phyloP scores from a whole-genome alignment of 2,888 invertebrate species.

The Panzeria rudis region DNA sequence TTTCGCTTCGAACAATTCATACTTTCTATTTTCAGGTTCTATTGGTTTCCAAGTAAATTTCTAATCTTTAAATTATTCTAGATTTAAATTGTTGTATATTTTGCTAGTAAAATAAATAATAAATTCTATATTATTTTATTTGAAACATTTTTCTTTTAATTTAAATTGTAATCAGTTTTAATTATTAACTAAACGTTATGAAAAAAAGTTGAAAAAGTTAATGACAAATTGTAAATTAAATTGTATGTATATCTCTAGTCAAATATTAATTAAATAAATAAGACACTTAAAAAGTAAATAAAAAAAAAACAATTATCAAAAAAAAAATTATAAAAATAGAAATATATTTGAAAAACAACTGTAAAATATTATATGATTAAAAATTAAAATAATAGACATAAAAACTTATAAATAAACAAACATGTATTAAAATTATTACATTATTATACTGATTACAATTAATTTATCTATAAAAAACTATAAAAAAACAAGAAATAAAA shows the following conservation, averaged over 20 bases:
- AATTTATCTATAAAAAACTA: slow-evolving; percentile 39
- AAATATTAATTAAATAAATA: slow-evolving; percentile 54
- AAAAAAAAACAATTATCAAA: slow-evolving; percentile 12
- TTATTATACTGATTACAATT: slow-evolving; percentile 63
- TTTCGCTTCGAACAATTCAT: too few relatives aligned
- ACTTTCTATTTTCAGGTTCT: too few relatives aligned
- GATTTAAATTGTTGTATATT: too few relatives aligned
- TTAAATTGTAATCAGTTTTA: slow-evolving; percentile 33
- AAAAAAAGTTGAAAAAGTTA: slow-evolving; percentile 25
- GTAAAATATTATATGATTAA: slow-evolving; percentile 55
- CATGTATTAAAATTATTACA: slow-evolving; percentile 59
- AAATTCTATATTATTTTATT: background rate
- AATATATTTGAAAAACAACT: slow-evolving; percentile 12
- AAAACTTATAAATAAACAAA: slow-evolving; percentile 31
- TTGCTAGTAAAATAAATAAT: background rate
- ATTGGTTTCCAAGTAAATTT: too few relatives aligned
- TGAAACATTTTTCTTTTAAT: background rate
- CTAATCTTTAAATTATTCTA: too few relatives aligned
- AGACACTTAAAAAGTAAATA: slow-evolving; percentile 26
- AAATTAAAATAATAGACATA: slow-evolving; percentile 13
- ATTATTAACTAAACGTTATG: background rate
- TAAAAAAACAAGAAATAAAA: slow-evolving; percentile 10
- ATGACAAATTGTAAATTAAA: slow-evolving; percentile 63
- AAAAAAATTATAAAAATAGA: slow-evolving; percentile 1
- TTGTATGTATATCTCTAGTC: slow-evolving; percentile 59